These are phyloP conservation scores for Drosophila pachea DNA, from an alignment of 1,140 invertebrate genomes.

Conservation along the genomic window DNA sequence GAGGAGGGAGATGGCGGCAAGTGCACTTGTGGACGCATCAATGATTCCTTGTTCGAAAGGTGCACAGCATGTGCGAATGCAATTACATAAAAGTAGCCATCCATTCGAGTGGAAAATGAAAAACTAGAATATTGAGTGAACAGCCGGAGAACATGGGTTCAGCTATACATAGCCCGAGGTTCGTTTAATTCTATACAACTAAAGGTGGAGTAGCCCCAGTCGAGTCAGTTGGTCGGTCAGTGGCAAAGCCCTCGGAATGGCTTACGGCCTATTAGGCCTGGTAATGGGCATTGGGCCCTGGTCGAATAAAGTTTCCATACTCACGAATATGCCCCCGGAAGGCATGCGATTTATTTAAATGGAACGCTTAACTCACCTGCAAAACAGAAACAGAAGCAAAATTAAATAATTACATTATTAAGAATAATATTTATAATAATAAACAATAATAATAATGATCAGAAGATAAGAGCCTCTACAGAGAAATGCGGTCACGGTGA, in stretches of 20 bases:
- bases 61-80: constrained; percentile 8
- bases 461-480: constrained; percentile 19
- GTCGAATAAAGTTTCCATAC: constrained; percentile 57
- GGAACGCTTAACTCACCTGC: constrained; percentile 70
- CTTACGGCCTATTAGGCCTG: constrained; percentile 27
- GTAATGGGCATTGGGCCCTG: constrained; percentile 45
- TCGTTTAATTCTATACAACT: background rate
- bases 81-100: constrained; percentile 47
- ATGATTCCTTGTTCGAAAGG: constrained; percentile 38
- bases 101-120: constrained; percentile 67
- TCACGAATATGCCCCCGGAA: constrained; percentile 54
- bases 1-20: background rate
- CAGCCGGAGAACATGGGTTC: constrained; percentile 19
- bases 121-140: constrained; percentile 27
- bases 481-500: constrained; percentile 27
- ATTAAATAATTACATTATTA: constrained; percentile 70
- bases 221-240: constrained; percentile 15
- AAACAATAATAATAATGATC: constrained; percentile 32
- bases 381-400: constrained; percentile 58
- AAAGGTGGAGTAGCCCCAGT: constrained; percentile 21
- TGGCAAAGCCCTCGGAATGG: constrained; percentile 16
- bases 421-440: constrained; percentile 32
- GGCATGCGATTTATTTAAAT: constrained; percentile 52
- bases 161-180: constrained; percentile 14
- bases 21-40: constrained; percentile 58